Base-by-base conservation (phyloP, 2,888 invertebrate species). In the Phengaris alcon region DNA sequence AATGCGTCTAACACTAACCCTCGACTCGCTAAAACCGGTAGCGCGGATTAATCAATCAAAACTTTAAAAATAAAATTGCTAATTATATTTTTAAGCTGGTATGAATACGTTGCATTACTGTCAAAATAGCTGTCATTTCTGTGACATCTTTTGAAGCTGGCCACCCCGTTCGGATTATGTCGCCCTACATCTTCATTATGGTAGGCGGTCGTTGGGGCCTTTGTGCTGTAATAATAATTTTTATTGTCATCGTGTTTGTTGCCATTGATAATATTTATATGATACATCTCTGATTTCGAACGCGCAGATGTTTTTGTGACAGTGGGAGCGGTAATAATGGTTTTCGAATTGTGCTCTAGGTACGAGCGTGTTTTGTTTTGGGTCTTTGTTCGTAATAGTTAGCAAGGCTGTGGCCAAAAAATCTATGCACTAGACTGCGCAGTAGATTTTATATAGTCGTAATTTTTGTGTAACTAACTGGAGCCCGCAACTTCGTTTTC, bases 121-220 rank as follows among this genome's bases (percentile, higher is more conserved):
- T 93, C 93, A 93, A 91, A 92, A 93, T 93, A 93, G 87, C 92
- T 93, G 92, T 93, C 93, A 93, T 91, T 91, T 84, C 84, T 83
- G 86, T 92, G 93, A 93, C 92, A 91, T 91, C 91, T 85, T 91
- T 92, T 92, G 88, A 93, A 82, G 76, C 79, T 84, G 83, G 86
- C 85, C 90, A 90, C 92, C 92, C 91, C 91, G 90, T 91, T 89
- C 85, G 55, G 82, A 86, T 80, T 88, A 87, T 89, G 91, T 93
- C 83, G 88, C 92, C 90, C 91, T 84, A 93, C 93, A 92, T 92
- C 93, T 93, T 93, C 93, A 93, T 93, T 93, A 92, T 86, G 91
- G 93, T 89, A 91, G 93, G 90, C 88, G 91, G 88, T 89, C 89
- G 91, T 86, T 89, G 87, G 83, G 81, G 85, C 86, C 83, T 87